Conservation (phyloP, 2,888 invertebrate genomes). For the Xestoiulus laeticollis region DNA sequence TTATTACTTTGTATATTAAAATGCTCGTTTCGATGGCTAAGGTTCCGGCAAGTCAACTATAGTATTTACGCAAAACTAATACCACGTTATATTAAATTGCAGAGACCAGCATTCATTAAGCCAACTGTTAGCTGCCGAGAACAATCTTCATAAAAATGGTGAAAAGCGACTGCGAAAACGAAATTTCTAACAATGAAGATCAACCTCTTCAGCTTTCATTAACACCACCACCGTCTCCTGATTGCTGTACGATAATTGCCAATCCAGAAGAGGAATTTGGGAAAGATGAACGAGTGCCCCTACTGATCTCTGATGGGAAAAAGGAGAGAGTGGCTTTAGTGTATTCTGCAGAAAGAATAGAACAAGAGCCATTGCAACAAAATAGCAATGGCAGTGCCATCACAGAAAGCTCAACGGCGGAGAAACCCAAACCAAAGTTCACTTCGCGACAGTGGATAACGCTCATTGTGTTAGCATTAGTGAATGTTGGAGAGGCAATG, state of each 20-base stretch:
- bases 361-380: neutral
- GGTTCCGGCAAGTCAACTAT: too few species aligned
- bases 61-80: too few species aligned
- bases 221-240: neutral
- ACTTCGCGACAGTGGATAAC: slow-evolving; percentile 75
- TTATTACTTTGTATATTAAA: too few species aligned
- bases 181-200: neutral
- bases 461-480: slow-evolving; percentile 78
- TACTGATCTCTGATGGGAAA: neutral
- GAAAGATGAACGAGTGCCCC: neutral
- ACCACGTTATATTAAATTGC: neutral
- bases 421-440: neutral
- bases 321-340: neutral
- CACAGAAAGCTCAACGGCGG: neutral
- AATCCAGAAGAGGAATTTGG: neutral
- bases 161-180: neutral
- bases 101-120: neutral
- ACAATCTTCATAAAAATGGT: neutral
- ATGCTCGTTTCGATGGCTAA: too few species aligned
- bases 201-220: neutral
- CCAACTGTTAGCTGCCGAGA: neutral
- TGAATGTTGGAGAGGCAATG: slow-evolving; percentile 84
- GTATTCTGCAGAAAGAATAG: neutral
- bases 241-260: neutral
- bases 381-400: neutral